Evolutionary conservation across 35 echinoderm and acorn worm genomes (phyloP).

Genomic region (Heliocidaris erythrogramma): DNA sequence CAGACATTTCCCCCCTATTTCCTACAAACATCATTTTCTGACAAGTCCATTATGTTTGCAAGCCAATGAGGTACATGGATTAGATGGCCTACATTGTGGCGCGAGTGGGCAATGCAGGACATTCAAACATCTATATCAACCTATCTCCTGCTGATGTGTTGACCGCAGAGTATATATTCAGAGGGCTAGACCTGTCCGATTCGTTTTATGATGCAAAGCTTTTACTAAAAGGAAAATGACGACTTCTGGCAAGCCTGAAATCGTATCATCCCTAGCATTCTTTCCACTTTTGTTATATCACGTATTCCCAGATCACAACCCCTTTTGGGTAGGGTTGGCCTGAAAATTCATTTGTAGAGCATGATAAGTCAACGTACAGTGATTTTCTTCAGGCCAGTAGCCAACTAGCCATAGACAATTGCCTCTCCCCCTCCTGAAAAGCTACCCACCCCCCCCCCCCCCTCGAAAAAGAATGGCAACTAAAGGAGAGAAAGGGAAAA

Average conservation of each 20-base stretch:
- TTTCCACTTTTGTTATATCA: too few relatives aligned
- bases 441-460: too few relatives aligned
- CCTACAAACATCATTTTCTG: neutral
- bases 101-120: neutral
- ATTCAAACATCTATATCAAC: neutral
- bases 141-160: neutral
- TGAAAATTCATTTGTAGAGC: too few relatives aligned
- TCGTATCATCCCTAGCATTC: too few relatives aligned
- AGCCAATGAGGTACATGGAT: neutral
- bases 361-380: too few relatives aligned
- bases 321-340: too few relatives aligned
- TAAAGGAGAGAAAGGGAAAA: neutral
- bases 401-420: too few relatives aligned
- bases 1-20: neutral
- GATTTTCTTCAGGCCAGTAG: too few relatives aligned
- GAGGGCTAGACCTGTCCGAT: neutral
- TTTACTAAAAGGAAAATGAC: neutral
- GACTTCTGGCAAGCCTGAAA: neutral
- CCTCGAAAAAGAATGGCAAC: too few relatives aligned
- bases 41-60: constrained; percentile 23
- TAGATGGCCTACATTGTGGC: neutral
- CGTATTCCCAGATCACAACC: too few relatives aligned
- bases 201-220: neutral
- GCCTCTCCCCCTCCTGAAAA: too few relatives aligned
- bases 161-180: neutral